Evolutionary conservation across 2,888 invertebrate genomes (phyloP), one percentile per base, ranked within the genome.

Genomic region (Lithophane socia): DNA sequence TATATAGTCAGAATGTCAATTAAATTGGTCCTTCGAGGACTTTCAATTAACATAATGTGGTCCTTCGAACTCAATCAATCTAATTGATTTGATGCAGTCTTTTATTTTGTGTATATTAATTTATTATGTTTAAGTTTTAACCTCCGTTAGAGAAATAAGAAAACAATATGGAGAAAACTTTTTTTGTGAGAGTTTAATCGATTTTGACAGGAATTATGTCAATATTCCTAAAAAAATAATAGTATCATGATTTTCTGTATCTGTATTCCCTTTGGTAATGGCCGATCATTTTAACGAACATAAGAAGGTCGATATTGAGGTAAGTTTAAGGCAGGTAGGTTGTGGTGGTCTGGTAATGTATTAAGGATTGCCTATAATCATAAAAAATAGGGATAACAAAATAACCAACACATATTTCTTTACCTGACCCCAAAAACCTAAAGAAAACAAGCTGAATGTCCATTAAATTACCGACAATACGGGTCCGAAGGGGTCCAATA

Each of bases 381-480:
- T 52, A 16, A 24, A 54, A 79, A 60, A 44, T 3, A 24, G 8
- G 16, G 2, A 66, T 54, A 44, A 49, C 42, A 2, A 71, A 54
- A 61, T 61, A 52, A 71, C 42, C 63, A 56, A 64, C 58, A 76
- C 56, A 42, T 47, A 66, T 56, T 63, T 68, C 18, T 52, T 29
- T n/a, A 76, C 76, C 58, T 66, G 75, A 29, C 37, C 54, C 58
- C 66, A n/a, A 81, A 78, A 73, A 16, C 10, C 24, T 37, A 18
- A 63, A 68, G 61, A 75, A 76, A 80, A 77, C 42, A 61, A 56
- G 65, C 47, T 24, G 54, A 66, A 80, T 63, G 21, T 44, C 58
- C 71, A 67, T 80, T 49, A 72, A 72, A 84, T 80, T 75, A 84
- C 56, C 44, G 47, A 67, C 72, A 67, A 60, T 70, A 76, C 29